These are phyloP conservation scores for Caligus rogercresseyi DNA, from an alignment of 1,140 invertebrate species.

Conservation along the genomic window DNA sequence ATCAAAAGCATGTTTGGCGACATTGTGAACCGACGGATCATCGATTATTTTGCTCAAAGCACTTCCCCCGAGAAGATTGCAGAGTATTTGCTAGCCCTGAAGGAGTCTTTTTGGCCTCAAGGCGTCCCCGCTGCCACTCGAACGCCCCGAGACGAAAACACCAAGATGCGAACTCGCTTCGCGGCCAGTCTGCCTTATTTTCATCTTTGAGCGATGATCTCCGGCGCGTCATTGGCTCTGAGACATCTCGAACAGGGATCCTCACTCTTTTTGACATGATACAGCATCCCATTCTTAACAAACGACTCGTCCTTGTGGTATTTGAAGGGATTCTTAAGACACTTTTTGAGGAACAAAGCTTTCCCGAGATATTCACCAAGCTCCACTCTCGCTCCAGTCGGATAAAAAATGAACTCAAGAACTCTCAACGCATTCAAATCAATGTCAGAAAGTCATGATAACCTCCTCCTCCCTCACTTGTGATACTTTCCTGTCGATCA, in stretches of 20 bases:
- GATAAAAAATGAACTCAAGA: conserved; percentile 18
- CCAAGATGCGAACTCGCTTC: conserved; percentile 56
- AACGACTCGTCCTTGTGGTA: conserved; percentile 35
- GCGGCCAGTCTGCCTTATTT: conserved; percentile 61
- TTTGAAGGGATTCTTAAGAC: conserved; percentile 36
- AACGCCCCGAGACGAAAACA: conserved; percentile 44
- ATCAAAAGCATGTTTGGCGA: conserved; percentile 46
- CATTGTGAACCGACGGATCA: conserved; percentile 68
- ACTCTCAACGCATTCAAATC: conserved; percentile 6
- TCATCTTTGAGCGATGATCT: conserved; percentile 50
- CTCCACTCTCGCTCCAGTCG: conserved; percentile 29
- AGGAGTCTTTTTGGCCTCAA: conserved; percentile 64
- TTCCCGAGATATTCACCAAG: conserved; percentile 32
- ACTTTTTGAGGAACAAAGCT: conserved; percentile 37
- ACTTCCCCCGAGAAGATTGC: conserved; percentile 76
- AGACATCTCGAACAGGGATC: conserved; percentile 35
- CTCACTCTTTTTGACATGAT: conserved; percentile 37
- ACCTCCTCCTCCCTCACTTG: no score
- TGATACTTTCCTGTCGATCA: no score
- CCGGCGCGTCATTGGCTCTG: conserved; percentile 34
- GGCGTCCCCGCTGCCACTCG: conserved; percentile 42
- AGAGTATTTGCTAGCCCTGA: conserved; percentile 65
- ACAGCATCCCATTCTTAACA: conserved; percentile 36
- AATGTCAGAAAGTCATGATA: no score
- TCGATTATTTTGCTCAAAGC: conserved; percentile 71